Evolutionary conservation across 2,113 vertebrate genomes (phyloP), one percentile per base, ranked within the genome.

Genomic region (Psammodynastes pulverulentus): DNA sequence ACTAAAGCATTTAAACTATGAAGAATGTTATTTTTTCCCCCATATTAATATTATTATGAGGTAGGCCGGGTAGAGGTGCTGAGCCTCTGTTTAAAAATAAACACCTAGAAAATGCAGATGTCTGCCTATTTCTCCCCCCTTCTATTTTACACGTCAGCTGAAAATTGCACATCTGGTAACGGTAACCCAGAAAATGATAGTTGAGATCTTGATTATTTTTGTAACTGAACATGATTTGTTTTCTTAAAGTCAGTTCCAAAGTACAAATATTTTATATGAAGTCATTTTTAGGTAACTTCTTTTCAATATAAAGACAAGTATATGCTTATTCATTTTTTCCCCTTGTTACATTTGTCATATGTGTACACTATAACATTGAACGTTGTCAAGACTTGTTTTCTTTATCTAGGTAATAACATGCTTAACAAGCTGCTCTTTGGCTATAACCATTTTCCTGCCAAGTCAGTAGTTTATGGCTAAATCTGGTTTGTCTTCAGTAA

Each of bases 161-260:
- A 93, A 93, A 92, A 92, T 92, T 88, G 89, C 94, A 93, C 94
- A 93, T 91, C 92, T 95, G 92, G 91, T 79, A 90, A 94, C 92
- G 48, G 21, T 85, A 94, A 91, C 5, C n/a, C 67, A 94, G 94
- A 90, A 85, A 43, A 84, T 52, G 9, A 26, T 84, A 93, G 49
- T n/a, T 92, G 84, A 54, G 86, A 93, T 89, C 90, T 53, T 91
- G 87, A 86, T 91, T 93, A 90, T 84, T 90, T 93, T 91, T 94
- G 17, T 48, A 91, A 93, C 15, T 52, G 12, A 91, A 93, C 89
- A 92, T 84, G 91, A 93, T 92, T 84, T 72, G 0, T 93, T 94
- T 89, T 91, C 21, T 94, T 93, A 95, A 90, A 94, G 7, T 54
- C 15, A 89, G n/a, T 89, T 95, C 62, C 8, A 39, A 89, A 93